Conservation (phyloP, 2,888 invertebrate genomes). For the Drosophila mercatorum region DNA sequence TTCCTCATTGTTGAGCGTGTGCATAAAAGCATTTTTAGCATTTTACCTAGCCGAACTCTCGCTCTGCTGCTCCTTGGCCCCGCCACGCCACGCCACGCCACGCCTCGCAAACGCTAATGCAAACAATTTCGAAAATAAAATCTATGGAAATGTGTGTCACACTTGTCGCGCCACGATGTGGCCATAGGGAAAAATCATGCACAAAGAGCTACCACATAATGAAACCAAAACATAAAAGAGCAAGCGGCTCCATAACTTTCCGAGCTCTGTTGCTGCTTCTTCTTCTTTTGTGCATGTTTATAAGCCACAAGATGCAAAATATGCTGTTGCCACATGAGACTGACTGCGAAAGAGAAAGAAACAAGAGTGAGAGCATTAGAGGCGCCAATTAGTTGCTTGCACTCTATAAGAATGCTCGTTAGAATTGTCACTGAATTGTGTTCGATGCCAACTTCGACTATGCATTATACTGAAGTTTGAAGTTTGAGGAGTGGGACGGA, state of each 20-base stretch:
- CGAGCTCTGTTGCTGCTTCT: background rate
- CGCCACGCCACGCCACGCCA: too few species aligned
- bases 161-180: conserved; percentile 47
- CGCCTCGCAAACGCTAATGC: conserved; percentile 18
- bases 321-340: background rate
- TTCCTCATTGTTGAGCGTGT: conserved; percentile 77
- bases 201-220: conserved; percentile 33
- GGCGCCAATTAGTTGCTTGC: background rate
- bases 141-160: conserved; percentile 69
- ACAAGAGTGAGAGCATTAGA: background rate
- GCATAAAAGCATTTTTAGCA: conserved; percentile 76
- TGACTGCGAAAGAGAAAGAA: background rate
- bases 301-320: conserved; percentile 2
- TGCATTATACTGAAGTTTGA: too few species aligned
- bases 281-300: background rate
- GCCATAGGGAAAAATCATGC: conserved; percentile 37
- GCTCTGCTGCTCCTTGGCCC: conserved; percentile 16
- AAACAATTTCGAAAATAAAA: conserved; percentile 65
- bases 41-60: conserved; percentile 49
- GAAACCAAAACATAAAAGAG: conserved; percentile 34
- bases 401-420: background rate
- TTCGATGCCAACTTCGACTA: too few species aligned
- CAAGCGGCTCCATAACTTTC: conserved; percentile 35
- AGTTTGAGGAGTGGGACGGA: too few species aligned
- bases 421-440: background rate